Percentiles rank a stretch among this genome's conserved stretches.
Conservation (phyloP, 2,113 vertebrate genomes). For the Cephalopholis sonnerati region DNA sequence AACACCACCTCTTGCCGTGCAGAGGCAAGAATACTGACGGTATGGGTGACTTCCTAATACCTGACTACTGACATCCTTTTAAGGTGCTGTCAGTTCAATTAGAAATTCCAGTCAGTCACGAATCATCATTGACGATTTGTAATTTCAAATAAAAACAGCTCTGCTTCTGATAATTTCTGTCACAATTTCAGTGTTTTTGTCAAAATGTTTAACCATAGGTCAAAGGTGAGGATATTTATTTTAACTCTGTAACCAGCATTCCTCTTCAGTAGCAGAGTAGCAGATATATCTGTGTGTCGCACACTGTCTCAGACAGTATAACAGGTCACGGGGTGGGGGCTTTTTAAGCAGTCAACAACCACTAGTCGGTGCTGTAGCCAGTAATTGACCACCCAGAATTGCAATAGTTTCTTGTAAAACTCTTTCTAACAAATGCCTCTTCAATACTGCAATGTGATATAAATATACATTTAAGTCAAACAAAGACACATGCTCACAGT, state of each 20-base stretch:
- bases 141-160: background rate
- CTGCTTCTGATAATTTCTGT: background rate
- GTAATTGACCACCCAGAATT: background rate
- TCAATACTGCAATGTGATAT: background rate
- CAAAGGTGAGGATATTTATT: slow-evolving; percentile 4
- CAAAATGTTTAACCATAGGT: background rate
- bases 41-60: slow-evolving; percentile 39
- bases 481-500: background rate
- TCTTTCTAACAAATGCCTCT: background rate
- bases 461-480: background rate
- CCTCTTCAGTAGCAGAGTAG: background rate
- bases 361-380: background rate
- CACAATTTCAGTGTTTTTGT: background rate
- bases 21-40: slow-evolving; percentile 16
- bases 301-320: background rate
- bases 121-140: slow-evolving; percentile 6
- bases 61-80: slow-evolving; percentile 48
- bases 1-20: slow-evolving; percentile 39
- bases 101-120: slow-evolving; percentile 22
- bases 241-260: background rate
- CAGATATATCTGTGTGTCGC: background rate
- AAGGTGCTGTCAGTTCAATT: background rate
- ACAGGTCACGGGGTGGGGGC: background rate
- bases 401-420: no score
- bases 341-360: background rate